Evolutionary conservation across 2,113 vertebrate genomes (phyloP).

Genomic region (Nymphicus hollandicus): DNA sequence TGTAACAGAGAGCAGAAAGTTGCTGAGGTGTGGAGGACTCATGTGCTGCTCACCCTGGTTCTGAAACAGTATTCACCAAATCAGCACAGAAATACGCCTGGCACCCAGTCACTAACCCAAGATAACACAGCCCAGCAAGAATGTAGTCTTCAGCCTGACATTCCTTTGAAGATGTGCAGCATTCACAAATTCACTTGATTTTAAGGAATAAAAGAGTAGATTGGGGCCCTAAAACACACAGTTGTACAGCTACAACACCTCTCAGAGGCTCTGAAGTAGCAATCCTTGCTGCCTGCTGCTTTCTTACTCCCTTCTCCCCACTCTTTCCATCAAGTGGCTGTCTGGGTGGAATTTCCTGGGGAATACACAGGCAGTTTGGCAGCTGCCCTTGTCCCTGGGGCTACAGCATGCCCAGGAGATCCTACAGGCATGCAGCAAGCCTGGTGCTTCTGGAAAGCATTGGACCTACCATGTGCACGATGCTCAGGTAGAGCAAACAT

Average conservation of each 20-base stretch:
- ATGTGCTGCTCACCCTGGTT: not conserved
- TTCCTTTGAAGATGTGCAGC: not conserved
- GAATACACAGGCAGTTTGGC: not conserved
- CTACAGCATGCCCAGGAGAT: not conserved
- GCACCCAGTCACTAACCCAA: not conserved
- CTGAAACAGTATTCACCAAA: not conserved
- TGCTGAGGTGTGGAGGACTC: not conserved
- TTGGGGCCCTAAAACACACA: not conserved
- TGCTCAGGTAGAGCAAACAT: not conserved
- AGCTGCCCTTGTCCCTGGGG: not conserved
- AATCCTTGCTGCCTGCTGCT: not conserved
- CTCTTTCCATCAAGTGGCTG: not conserved
- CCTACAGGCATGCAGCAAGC: not conserved
- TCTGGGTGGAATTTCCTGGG: not conserved
- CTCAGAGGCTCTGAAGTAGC: not conserved
- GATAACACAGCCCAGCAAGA: not conserved
- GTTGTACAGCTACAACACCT: rapidly evolving
- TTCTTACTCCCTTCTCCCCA: not conserved
- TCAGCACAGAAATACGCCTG: not conserved
- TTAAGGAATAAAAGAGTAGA: not conserved
- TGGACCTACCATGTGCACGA: not conserved
- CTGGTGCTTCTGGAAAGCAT: not conserved
- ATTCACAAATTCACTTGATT: not conserved
- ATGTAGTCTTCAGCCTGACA: not conserved
- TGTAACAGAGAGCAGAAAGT: constrained; percentile 17